A percentile compares a stretch with the other conserved stretches of the same genome.
Conservation (phyloP, 2,113 vertebrate genomes). For the Todiramphus chloris region DNA sequence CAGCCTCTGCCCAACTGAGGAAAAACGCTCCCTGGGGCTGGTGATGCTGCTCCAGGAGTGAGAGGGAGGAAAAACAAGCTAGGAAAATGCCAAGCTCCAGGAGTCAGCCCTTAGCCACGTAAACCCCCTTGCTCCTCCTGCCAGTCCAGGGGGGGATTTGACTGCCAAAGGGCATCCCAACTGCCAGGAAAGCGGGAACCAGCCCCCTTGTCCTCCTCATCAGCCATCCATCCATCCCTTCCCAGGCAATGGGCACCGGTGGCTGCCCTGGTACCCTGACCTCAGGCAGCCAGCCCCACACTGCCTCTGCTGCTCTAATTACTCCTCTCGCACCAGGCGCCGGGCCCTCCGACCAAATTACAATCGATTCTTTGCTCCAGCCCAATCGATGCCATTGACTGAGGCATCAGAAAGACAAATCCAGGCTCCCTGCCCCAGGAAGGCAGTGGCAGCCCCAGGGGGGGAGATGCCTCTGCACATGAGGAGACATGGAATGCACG, state of each 20-base stretch:
- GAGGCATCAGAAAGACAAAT: slow-evolving; percentile 69
- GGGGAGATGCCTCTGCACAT: fast-evolving
- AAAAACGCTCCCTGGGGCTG: not conserved
- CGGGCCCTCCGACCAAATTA: slow-evolving; percentile 70
- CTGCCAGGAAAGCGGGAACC: not conserved
- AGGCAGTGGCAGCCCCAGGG: not conserved
- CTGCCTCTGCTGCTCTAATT: slow-evolving; percentile 64
- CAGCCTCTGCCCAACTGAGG: fast-evolving
- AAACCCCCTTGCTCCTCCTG: not conserved
- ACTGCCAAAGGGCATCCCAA: not conserved
- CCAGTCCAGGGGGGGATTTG: not conserved
- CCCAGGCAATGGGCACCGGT: not conserved
- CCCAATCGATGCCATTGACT: slow-evolving; percentile 73
- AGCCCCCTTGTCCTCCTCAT: not conserved
- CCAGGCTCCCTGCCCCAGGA: not conserved
- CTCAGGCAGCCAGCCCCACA: not conserved
- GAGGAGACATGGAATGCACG: not conserved
- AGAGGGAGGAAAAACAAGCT: fast-evolving
- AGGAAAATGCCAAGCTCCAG: not conserved
- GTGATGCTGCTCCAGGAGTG: fast-evolving
- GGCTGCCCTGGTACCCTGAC: not conserved
- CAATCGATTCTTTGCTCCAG: slow-evolving; percentile 70
- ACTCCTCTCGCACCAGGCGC: slow-evolving; percentile 53
- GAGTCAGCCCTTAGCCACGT: not conserved
- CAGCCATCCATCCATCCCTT: not conserved